Percentiles rank a stretch among this genome's conserved stretches.
Evolutionary conservation across 2,113 vertebrate genomes (phyloP).

Genomic region (Tragelaphus strepsiceros): DNA sequence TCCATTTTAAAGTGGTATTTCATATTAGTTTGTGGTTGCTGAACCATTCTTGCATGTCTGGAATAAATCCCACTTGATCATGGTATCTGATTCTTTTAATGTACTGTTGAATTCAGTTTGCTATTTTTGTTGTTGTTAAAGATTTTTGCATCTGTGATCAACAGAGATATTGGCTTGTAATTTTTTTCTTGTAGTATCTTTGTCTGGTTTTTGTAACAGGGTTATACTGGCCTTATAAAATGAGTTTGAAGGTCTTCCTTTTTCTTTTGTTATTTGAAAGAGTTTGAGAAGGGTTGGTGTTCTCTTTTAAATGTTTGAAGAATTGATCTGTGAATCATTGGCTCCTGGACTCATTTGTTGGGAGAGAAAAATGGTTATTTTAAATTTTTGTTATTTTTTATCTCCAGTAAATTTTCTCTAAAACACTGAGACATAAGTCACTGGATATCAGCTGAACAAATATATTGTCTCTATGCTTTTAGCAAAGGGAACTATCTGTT

Average conservation of each 20-base stretch:
- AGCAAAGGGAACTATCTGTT: not conserved
- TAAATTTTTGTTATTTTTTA: not conserved
- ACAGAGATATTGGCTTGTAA: not conserved
- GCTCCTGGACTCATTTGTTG: not conserved
- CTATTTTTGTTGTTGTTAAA: not conserved
- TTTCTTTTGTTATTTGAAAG: not conserved
- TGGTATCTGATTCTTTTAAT: not conserved
- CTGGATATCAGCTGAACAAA: not conserved
- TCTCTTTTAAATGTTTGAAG: not conserved
- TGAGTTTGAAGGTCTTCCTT: not conserved
- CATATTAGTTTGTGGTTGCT: not conserved
- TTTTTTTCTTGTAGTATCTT: not conserved
- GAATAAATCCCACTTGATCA: not conserved
- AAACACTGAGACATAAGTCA: not conserved
- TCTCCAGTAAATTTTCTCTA: not conserved
- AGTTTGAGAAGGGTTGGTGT: not conserved
- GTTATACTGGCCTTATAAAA: not conserved
- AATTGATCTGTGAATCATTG: not conserved
- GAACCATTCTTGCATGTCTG: not conserved
- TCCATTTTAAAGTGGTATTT: not conserved
- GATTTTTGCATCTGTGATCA: not conserved
- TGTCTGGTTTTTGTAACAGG: not conserved
- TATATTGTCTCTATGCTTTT: not conserved
- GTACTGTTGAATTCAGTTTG: not conserved
- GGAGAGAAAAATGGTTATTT: not conserved